Percentiles rank a stretch among this genome's conserved stretches.
phyloP scores from a whole-genome alignment of 2,888 invertebrate genomes.

The Agrotis puta region DNA sequence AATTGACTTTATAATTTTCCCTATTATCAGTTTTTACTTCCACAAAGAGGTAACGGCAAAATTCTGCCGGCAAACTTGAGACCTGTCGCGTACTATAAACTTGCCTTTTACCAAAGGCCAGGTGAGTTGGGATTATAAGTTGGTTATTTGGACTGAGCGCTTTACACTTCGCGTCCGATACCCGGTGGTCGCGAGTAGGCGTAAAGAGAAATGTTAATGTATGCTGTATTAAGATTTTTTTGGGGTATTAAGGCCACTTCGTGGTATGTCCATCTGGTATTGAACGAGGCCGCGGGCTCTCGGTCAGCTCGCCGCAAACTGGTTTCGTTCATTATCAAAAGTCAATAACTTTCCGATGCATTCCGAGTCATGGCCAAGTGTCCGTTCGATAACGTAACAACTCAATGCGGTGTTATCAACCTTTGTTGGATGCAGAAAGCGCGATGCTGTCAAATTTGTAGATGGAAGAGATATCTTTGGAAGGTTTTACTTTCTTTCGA shows the following conservation, averaged over 20 bases:
- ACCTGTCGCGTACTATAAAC: constrained; percentile 81
- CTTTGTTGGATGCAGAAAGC: constrained; percentile 34
- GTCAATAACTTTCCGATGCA: constrained; percentile 91
- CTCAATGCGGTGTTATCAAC: constrained; percentile 59
- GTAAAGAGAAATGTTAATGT: constrained; percentile 76
- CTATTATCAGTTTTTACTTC: constrained; percentile 72
- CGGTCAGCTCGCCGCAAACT: constrained; percentile 88
- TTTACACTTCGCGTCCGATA: constrained; percentile 75
- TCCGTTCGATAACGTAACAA: constrained; percentile 80
- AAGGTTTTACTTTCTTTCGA: constrained; percentile 74
- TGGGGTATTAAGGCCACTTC: constrained; percentile 66
- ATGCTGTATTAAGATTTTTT: constrained; percentile 67
- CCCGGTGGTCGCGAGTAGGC: constrained; percentile 30
- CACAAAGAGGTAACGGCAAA: constrained; percentile 68
- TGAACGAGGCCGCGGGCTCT: constrained; percentile 87
- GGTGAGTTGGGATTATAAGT: constrained; percentile 52
- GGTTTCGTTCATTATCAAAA: constrained; percentile 90
- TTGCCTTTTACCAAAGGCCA: constrained; percentile 69
- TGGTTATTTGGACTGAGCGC: constrained; percentile 54
- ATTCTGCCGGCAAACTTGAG: constrained; percentile 71
- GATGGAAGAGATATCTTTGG: constrained; percentile 68
- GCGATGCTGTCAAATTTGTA: constrained; percentile 42
- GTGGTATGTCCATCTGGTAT: constrained; percentile 81
- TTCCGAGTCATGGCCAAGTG: constrained; percentile 88
- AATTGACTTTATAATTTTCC: constrained; percentile 68